Percentiles rank a stretch among this genome's conserved stretches.
Evolutionary conservation across 2,113 vertebrate species (phyloP).

Genomic region (Salvelinus sp.): DNA sequence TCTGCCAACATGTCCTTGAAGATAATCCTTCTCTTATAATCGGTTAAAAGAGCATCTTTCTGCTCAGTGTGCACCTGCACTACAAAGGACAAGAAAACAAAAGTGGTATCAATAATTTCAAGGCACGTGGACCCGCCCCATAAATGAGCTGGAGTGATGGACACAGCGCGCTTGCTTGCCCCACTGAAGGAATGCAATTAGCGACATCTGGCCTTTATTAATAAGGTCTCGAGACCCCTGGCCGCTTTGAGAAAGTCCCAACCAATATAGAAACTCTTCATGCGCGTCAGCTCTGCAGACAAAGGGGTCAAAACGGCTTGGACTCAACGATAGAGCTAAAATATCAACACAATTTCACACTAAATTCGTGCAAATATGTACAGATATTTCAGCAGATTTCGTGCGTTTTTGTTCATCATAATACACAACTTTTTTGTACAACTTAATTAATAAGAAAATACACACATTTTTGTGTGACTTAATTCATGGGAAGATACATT

Average conservation of each 20-base stretch:
- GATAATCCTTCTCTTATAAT: neutral
- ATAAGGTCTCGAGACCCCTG: neutral
- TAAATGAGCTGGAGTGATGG: constrained; percentile 21
- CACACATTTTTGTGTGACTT: too few species aligned
- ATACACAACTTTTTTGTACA: too few species aligned
- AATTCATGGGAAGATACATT: too few species aligned
- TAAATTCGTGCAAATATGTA: too few species aligned
- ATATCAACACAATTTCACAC: too few species aligned
- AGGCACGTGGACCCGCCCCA: constrained; percentile 36
- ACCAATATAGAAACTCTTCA: constrained; percentile 24
- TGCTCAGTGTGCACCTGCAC: neutral
- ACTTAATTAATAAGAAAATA: too few species aligned
- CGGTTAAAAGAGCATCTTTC: neutral
- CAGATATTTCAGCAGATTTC: too few species aligned
- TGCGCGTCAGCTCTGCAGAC: constrained; percentile 34
- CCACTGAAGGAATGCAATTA: constrained; percentile 32
- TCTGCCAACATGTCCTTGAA: neutral
- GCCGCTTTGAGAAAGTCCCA: neutral
- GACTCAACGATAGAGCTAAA: too few species aligned
- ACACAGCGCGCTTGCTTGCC: constrained; percentile 19
- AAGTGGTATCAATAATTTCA: constrained; percentile 14
- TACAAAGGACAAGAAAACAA: neutral
- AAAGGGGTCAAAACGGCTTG: constrained; percentile 11
- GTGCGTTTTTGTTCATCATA: too few species aligned
- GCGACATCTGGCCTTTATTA: constrained; percentile 26